phyloP scores from a whole-genome alignment of 1,140 invertebrate genomes.

The Pseudomyrmex flavicornis region DNA sequence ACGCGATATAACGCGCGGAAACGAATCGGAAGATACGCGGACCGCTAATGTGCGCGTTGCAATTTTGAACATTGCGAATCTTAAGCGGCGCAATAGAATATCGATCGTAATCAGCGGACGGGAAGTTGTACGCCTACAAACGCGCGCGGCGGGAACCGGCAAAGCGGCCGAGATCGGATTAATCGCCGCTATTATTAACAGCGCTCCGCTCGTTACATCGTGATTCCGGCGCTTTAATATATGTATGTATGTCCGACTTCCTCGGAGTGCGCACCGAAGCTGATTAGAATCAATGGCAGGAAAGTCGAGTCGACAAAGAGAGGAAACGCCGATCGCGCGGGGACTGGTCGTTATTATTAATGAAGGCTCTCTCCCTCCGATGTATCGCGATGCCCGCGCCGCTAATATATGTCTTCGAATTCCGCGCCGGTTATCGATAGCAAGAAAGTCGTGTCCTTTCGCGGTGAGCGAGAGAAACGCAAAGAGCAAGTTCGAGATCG shows the following conservation, averaged over 20 bases:
- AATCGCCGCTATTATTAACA: slow-evolving; percentile 53
- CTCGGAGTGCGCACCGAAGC: slow-evolving; percentile 5
- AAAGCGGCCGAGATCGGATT: slow-evolving; percentile 22
- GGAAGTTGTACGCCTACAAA: slow-evolving; percentile 36
- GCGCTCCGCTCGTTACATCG: slow-evolving; percentile 37
- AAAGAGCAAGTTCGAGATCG: slow-evolving; percentile 26
- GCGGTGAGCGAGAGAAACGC: slow-evolving; percentile 3
- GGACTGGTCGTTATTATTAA: slow-evolving; percentile 39
- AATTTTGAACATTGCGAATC: slow-evolving; percentile 1
- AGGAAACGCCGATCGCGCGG: slow-evolving; percentile 47
- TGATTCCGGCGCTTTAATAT: slow-evolving; percentile 47
- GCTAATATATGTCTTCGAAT: slow-evolving; percentile 71
- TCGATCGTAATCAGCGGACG: slow-evolving; percentile 33
- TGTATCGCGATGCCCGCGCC: slow-evolving; percentile 73
- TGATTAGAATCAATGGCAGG: slow-evolving; percentile 45
- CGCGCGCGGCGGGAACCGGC: neutral
- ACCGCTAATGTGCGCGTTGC: slow-evolving; percentile 11
- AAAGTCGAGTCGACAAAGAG: slow-evolving; percentile 46
- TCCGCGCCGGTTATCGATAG: slow-evolving; percentile 29
- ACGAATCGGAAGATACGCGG: neutral
- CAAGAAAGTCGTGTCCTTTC: slow-evolving; percentile 7
- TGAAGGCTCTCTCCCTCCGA: slow-evolving; percentile 42
- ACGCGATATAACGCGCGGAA: neutral
- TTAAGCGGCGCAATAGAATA: neutral
- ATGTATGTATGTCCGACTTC: slow-evolving; percentile 25